Conservation (phyloP, 1,140 invertebrate species). For the Bradysia coprophila region DNA sequence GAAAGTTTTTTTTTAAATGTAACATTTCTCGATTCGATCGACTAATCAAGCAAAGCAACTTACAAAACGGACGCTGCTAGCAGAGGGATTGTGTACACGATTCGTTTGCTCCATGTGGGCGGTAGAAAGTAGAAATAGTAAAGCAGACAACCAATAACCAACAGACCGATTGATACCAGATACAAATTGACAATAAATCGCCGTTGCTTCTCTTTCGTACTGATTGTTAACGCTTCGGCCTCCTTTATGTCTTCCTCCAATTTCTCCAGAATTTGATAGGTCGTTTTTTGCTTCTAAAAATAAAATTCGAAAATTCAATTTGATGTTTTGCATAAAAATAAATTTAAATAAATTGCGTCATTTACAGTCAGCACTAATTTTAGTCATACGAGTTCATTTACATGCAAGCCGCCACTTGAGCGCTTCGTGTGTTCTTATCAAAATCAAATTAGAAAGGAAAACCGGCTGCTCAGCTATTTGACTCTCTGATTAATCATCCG, state of each 20-base stretch:
- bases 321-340: too few species aligned
- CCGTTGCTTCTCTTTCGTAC: constrained; percentile 61
- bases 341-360: too few species aligned
- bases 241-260: constrained; percentile 64
- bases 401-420: too few species aligned
- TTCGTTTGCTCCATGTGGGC: constrained; percentile 39
- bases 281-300: constrained; percentile 65
- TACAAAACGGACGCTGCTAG: constrained; percentile 61
- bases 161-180: constrained; percentile 60
- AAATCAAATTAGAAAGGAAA: too few species aligned
- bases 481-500: too few species aligned
- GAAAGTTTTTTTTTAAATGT: constrained; percentile 15
- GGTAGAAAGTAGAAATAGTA: constrained; percentile 68
- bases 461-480: too few species aligned
- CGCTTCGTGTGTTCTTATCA: too few species aligned
- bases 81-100: constrained; percentile 53
- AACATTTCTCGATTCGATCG: too few species aligned
- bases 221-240: constrained; percentile 58
- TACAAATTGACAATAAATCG: constrained; percentile 60
- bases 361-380: too few species aligned
- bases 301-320: too few species aligned
- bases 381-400: too few species aligned
- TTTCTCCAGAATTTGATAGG: constrained; percentile 52
- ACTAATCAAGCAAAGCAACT: too few species aligned
- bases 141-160: constrained; percentile 48